Percentiles rank a stretch among this genome's conserved stretches.
Evolutionary conservation across 2,888 invertebrate genomes (phyloP).

Genomic region (Dynastes grantii): DNA sequence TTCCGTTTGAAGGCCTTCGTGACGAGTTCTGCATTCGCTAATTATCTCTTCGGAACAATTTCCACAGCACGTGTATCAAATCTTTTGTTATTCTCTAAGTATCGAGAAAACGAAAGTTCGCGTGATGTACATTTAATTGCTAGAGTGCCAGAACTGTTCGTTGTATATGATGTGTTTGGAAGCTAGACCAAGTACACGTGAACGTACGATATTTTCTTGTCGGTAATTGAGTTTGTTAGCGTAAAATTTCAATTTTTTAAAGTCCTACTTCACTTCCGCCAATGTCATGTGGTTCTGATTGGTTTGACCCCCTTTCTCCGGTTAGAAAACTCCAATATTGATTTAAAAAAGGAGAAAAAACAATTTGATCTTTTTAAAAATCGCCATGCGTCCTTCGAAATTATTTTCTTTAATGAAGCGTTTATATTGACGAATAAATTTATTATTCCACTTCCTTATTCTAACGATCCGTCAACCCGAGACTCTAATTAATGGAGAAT

Average conservation of each 20-base stretch:
- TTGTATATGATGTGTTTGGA: not conserved
- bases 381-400: not conserved
- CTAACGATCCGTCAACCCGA: not conserved
- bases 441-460: not conserved
- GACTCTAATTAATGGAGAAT: conserved; percentile 28
- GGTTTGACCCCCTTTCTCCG: too few species aligned
- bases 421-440: too few species aligned
- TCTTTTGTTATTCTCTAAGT: not conserved
- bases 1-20: conserved; percentile 22
- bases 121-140: not conserved
- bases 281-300: too few species aligned
- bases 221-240: conserved; percentile 6
- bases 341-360: not conserved
- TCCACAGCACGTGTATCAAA: conserved; percentile 4
- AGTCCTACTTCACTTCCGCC: too few species aligned
- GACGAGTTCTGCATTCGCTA: conserved; percentile 22
- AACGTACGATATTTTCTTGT: not conserved
- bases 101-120: conserved; percentile 17
- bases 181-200: not conserved
- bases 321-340: too few species aligned
- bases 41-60: conserved; percentile 14
- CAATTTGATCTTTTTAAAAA: not conserved
- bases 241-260: not conserved
- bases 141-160: not conserved
- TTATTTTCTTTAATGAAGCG: too few species aligned